phyloP scores from a whole-genome alignment of 2,113 vertebrate species.

The Aspidoscelis tigris region DNA sequence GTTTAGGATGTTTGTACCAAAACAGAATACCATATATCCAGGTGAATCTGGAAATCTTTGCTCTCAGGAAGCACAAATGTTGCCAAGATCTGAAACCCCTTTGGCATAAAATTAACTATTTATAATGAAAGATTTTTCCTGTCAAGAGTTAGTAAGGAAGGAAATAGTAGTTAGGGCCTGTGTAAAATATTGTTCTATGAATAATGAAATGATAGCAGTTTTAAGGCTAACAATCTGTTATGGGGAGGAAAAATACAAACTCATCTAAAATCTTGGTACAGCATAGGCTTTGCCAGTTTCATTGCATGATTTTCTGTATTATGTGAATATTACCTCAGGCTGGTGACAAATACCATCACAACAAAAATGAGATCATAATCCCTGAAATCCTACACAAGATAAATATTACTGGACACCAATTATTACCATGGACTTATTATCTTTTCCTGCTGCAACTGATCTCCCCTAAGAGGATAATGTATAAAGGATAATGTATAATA shows the following conservation, averaged over 20 bases:
- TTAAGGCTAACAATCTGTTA: slow-evolving; percentile 7
- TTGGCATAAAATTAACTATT: slow-evolving; percentile 84
- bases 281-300: slow-evolving; percentile 5
- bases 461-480: not conserved
- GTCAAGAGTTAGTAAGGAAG: slow-evolving; percentile 16
- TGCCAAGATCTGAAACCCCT: slow-evolving; percentile 79
- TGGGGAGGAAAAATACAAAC: not conserved
- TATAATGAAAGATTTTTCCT: slow-evolving; percentile 89
- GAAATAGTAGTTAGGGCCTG: slow-evolving; percentile 33
- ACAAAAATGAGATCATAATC: not conserved
- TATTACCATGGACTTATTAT: not conserved
- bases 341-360: not conserved
- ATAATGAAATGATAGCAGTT: slow-evolving; percentile 2
- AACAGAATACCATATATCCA: slow-evolving; percentile 71
- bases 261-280: not conserved
- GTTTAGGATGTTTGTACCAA: not conserved
- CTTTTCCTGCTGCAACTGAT: not conserved
- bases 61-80: slow-evolving; percentile 84
- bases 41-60: slow-evolving; percentile 77
- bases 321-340: not conserved
- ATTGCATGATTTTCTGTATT: not conserved
- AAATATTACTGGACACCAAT: not conserved
- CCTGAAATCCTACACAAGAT: not conserved
- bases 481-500: not conserved
- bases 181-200: slow-evolving; percentile 20